A percentile compares a stretch with the other conserved stretches of the same genome.
phyloP scores from a whole-genome alignment of 2,113 vertebrate species.

The Tursiops truncatus region DNA sequence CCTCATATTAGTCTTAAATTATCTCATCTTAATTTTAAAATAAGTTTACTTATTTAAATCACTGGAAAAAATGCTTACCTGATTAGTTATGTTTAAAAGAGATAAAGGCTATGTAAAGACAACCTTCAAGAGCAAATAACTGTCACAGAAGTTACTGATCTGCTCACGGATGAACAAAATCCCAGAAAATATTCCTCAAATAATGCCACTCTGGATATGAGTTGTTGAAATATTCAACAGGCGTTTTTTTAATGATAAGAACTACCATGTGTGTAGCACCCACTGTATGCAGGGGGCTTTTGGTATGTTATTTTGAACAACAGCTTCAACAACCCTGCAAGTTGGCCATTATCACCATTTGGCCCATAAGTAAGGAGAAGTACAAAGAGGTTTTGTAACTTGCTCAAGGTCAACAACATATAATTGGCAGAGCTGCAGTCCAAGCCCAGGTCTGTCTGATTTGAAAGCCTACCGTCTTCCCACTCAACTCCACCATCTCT shows the following conservation, averaged over 20 bases:
- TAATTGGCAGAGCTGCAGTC: background rate
- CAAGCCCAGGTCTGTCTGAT: background rate
- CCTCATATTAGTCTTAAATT: slow-evolving; percentile 13
- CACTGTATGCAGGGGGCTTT: background rate
- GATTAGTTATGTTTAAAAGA: background rate
- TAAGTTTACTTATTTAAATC: background rate
- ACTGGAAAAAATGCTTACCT: background rate
- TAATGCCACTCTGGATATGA: background rate
- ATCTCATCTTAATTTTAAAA: slow-evolving; percentile 40
- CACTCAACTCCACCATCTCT: background rate
- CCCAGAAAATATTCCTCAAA: background rate
- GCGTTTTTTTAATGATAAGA: background rate
- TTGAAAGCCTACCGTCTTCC: background rate
- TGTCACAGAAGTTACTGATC: background rate
- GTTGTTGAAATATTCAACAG: slow-evolving; percentile 3
- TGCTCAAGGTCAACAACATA: background rate
- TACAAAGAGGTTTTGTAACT: background rate
- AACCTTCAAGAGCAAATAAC: background rate
- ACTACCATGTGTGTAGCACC: background rate
- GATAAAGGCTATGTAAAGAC: background rate
- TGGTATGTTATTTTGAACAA: background rate
- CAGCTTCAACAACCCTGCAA: background rate
- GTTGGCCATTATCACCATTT: background rate
- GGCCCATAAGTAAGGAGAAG: background rate
- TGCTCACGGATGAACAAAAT: background rate